Evolutionary conservation across 2,797 vertebrate genomes (phyloP).

Genomic region (Oophaga sylvatica): DNA sequence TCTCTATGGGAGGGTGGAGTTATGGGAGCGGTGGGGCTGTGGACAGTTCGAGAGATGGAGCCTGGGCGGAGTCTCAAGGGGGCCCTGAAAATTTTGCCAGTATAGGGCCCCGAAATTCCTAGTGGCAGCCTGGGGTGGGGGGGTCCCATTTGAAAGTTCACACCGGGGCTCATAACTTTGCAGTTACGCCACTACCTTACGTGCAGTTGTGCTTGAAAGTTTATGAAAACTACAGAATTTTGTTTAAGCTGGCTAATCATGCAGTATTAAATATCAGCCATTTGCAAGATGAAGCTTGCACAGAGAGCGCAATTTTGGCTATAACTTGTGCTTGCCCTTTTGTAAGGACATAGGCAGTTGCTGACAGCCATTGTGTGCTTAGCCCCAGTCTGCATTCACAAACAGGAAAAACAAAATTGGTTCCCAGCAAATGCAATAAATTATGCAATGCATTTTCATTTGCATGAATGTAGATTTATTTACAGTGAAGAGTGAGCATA

Average conservation of each 20-base stretch:
- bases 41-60: too few species aligned
- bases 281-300: background rate
- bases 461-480: conserved; percentile 73
- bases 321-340: conserved; percentile 47
- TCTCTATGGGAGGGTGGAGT: too few species aligned
- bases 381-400: conserved; percentile 32
- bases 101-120: too few species aligned
- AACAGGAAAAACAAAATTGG: conserved; percentile 53
- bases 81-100: too few species aligned
- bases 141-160: too few species aligned
- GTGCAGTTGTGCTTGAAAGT: too few species aligned
- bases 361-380: conserved; percentile 29
- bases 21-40: too few species aligned
- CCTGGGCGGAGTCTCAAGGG: too few species aligned
- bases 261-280: background rate
- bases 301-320: background rate
- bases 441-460: conserved; percentile 69
- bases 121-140: too few species aligned
- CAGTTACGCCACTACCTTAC: too few species aligned
- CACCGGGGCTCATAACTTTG: too few species aligned
- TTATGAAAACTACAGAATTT: too few species aligned
- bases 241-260: background rate
- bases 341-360: conserved; percentile 46
- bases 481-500: conserved; percentile 72
- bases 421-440: conserved; percentile 63